Percentiles rank a stretch among this genome's conserved stretches.
Conservation (phyloP, 2,797 vertebrate genomes). For the Peromyscus attwateri region DNA sequence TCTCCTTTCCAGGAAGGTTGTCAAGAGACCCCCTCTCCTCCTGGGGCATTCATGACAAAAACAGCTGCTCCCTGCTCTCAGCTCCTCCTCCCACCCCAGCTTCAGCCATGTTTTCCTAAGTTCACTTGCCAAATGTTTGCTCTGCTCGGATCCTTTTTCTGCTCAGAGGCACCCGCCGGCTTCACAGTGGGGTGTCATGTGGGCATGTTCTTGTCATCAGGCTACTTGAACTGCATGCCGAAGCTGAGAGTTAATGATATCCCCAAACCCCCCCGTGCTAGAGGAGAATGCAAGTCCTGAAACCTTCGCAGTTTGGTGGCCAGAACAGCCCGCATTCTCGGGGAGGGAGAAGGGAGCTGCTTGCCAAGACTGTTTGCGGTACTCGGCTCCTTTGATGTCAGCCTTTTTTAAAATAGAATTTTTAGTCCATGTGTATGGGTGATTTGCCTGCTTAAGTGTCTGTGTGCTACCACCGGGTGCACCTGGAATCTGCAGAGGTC, state of each 20-base stretch:
- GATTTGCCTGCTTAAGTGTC: background rate
- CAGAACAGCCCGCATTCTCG: background rate
- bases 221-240: background rate
- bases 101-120: constrained; percentile 11
- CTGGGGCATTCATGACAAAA: constrained; percentile 36
- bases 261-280: background rate
- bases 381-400: background rate
- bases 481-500: background rate
- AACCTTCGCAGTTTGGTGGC: background rate
- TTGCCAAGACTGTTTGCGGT: background rate
- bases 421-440: background rate
- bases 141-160: constrained; percentile 8
- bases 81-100: background rate
- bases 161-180: background rate
- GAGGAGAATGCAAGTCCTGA: too few species aligned
- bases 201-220: background rate
- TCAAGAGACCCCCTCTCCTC: background rate
- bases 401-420: background rate
- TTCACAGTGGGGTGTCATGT: background rate
- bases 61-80: constrained; percentile 39
- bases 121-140: constrained; percentile 55
- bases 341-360: too few species aligned
- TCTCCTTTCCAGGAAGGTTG: background rate
- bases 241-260: background rate
- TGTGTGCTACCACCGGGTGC: background rate